Conservation (phyloP, 2,888 invertebrate species). For the Phyllotreta cruciferae region DNA sequence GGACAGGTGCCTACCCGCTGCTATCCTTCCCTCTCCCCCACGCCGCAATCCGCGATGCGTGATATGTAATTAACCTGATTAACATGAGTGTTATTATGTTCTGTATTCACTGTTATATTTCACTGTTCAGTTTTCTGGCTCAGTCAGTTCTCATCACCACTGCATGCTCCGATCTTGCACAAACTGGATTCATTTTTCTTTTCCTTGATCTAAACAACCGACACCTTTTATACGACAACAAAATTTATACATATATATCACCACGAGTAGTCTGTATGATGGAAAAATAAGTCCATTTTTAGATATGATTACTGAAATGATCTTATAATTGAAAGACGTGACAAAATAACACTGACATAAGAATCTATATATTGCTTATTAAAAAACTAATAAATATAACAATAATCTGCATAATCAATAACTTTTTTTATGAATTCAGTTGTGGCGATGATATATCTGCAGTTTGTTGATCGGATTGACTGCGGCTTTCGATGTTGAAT, state of each 20-base stretch:
- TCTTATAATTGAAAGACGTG: too few species aligned
- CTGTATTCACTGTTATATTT: constrained; percentile 46
- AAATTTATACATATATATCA: background rate
- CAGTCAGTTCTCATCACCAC: constrained; percentile 35
- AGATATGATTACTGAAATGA: too few species aligned
- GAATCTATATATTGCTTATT: background rate
- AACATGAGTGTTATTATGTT: constrained; percentile 61
- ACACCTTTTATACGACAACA: background rate
- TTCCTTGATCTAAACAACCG: constrained; percentile 3
- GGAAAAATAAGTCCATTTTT: too few species aligned
- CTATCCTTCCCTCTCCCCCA: constrained; percentile 63
- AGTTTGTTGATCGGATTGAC: constrained; percentile 31
- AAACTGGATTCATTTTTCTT: constrained; percentile 19
- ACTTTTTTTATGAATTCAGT: constrained; percentile 9
- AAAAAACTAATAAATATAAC: background rate
- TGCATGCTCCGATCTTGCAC: constrained; percentile 26
- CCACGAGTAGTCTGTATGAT: too few species aligned
- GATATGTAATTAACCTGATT: constrained; percentile 64
- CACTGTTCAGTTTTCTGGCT: constrained; percentile 46
- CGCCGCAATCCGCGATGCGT: constrained; percentile 57
- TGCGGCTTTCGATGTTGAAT: constrained; percentile 54
- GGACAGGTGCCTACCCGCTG: constrained; percentile 82
- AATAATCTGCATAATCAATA: too few species aligned
- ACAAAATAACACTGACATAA: background rate
- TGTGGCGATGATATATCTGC: constrained; percentile 30